A percentile compares a stretch with the other conserved stretches of the same genome.
phyloP scores from a whole-genome alignment of 2,888 invertebrate genomes.

The Polydrusus tereticollis region DNA sequence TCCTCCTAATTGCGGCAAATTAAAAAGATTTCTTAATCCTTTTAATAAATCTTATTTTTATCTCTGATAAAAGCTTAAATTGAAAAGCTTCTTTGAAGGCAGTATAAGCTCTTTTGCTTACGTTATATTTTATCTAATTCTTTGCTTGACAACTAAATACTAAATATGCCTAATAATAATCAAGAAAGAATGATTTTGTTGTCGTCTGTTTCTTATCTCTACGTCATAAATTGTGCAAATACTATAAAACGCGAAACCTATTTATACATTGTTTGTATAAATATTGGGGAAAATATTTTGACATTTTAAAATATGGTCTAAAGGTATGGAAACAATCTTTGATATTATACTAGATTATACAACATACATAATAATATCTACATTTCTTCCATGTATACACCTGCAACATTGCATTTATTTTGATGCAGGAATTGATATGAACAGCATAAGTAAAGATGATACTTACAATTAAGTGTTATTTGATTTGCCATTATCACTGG shows the following conservation, averaged over 20 bases:
- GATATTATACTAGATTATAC: no score
- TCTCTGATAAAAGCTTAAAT: not conserved
- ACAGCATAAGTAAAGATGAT: no score
- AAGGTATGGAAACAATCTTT: not conserved
- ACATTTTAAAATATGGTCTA: not conserved
- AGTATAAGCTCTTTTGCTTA: not conserved
- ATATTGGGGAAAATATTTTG: slow-evolving; percentile 1
- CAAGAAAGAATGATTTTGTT: slow-evolving; percentile 7
- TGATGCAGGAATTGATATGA: no score
- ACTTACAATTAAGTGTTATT: no score
- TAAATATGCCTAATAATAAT: not conserved
- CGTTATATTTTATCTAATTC: not conserved
- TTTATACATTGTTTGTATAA: not conserved
- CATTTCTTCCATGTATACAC: no score
- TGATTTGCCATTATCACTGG: no score
- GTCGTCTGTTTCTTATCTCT: not conserved
- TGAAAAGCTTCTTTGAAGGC: not conserved
- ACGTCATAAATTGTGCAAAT: slow-evolving; percentile 10
- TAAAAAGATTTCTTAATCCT: not conserved
- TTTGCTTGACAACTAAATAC: not conserved
- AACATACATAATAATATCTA: no score
- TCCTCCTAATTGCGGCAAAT: not conserved
- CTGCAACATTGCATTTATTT: no score
- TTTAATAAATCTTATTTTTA: slow-evolving; percentile 10
- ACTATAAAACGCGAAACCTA: not conserved